Conservation (phyloP, 1,140 invertebrate genomes). For the Eufriesea mexicana region DNA sequence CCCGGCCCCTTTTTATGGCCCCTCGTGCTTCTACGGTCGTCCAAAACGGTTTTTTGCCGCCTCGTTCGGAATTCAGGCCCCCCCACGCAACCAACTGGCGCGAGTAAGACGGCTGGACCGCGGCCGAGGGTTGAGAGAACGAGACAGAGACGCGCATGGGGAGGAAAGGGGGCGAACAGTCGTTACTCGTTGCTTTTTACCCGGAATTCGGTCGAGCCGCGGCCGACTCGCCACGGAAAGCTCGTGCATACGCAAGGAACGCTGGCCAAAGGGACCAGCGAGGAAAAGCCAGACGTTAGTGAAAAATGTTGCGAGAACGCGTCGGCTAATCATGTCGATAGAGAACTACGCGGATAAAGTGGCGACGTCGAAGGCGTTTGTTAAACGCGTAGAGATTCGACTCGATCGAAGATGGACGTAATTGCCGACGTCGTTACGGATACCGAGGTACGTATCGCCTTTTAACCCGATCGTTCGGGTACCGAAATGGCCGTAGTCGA, state of each 20-base stretch:
- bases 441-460: background rate
- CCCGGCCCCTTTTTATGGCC: slow-evolving; percentile 49
- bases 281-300: slow-evolving; percentile 16
- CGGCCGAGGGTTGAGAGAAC: slow-evolving; percentile 14
- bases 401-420: background rate
- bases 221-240: slow-evolving; percentile 47
- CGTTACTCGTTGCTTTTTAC: slow-evolving; percentile 62
- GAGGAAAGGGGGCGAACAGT: slow-evolving; percentile 18
- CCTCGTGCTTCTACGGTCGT: slow-evolving; percentile 37
- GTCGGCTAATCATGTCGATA: background rate
- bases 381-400: too few species aligned
- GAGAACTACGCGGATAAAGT: too few species aligned
- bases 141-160: background rate
- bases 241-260: slow-evolving; percentile 1
- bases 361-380: too few species aligned
- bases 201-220: slow-evolving; percentile 61
- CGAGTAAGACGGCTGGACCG: background rate
- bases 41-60: slow-evolving; percentile 65
- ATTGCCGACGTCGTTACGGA: background rate
- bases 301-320: slow-evolving; percentile 49
- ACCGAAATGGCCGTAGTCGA: background rate
- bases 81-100: slow-evolving; percentile 18
- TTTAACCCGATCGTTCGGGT: background rate
- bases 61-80: slow-evolving; percentile 52
- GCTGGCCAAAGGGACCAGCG: slow-evolving; percentile 19